These are phyloP conservation scores for Channa argus DNA, from an alignment of 2,113 vertebrate genomes.

Conservation along the genomic window DNA sequence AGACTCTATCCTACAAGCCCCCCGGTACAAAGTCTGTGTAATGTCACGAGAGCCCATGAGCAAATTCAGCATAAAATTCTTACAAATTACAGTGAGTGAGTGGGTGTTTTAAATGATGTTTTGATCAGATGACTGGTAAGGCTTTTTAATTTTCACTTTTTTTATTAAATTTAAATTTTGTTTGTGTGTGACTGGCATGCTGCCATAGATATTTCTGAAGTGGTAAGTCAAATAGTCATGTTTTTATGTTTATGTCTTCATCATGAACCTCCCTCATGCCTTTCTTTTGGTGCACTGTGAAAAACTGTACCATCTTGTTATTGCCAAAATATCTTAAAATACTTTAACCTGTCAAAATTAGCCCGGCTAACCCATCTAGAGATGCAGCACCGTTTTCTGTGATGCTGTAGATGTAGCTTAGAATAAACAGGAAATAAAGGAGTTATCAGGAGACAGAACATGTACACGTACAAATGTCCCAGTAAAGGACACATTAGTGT, in stretches of 20 bases:
- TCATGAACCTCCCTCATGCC: constrained; percentile 12
- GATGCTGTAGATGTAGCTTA: not conserved
- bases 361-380: not conserved
- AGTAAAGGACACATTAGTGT: not conserved
- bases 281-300: constrained; percentile 38
- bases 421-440: not conserved
- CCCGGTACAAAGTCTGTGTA: no score
- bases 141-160: no score
- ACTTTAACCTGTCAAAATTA: constrained; percentile 15
- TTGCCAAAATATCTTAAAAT: constrained; percentile 31
- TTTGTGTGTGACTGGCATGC: no score
- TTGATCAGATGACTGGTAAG: no score
- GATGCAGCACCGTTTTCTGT: not conserved
- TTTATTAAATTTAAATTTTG: no score
- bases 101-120: no score
- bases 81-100: no score
- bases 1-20: no score
- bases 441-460: not conserved
- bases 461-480: constrained; percentile 1
- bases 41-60: no score
- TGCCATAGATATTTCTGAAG: constrained; percentile 58
- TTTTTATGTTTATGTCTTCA: constrained; percentile 18
- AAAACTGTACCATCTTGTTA: not conserved
- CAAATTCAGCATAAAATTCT: no score
- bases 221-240: not conserved